Conservation (phyloP, 2,888 invertebrate species). For the Diarsia mendica region DNA sequence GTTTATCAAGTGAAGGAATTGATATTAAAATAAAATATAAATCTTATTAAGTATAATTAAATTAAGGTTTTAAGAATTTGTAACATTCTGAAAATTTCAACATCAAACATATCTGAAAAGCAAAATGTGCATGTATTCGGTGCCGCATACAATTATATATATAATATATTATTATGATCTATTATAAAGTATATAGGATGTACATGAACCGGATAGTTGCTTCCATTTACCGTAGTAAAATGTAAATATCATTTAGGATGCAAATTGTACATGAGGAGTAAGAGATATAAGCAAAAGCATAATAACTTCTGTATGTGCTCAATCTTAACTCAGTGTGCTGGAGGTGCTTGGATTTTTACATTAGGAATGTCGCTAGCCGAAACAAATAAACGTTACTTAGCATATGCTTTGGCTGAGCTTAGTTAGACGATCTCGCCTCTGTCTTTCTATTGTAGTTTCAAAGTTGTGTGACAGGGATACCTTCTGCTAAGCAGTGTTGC, state of each 20-base stretch:
- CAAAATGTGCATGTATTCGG: slow-evolving; percentile 48
- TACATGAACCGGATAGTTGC: slow-evolving; percentile 17
- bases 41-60: slow-evolving; percentile 62
- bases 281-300: slow-evolving; percentile 14
- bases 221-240: slow-evolving; percentile 17
- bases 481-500: neutral
- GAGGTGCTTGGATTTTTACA: neutral
- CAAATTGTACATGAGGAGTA: neutral
- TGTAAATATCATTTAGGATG: slow-evolving; percentile 21
- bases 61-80: slow-evolving; percentile 53
- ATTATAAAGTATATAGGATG: slow-evolving; percentile 28
- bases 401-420: slow-evolving; percentile 2
- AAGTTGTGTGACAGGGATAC: neutral
- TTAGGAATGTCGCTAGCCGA: neutral
- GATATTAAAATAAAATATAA: slow-evolving; percentile 70
- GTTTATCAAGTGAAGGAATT: slow-evolving; percentile 82
- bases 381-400: slow-evolving; percentile 8
- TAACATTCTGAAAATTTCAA: slow-evolving; percentile 51
- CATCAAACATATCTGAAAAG: slow-evolving; percentile 64
- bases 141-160: slow-evolving; percentile 33
- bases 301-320: neutral
- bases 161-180: slow-evolving; percentile 36
- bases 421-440: neutral
- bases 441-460: slow-evolving; percentile 3
- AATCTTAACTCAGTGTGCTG: neutral